Conservation (phyloP, 2,113 vertebrate species). For the Rhynchopsitta pachyrhyncha region DNA sequence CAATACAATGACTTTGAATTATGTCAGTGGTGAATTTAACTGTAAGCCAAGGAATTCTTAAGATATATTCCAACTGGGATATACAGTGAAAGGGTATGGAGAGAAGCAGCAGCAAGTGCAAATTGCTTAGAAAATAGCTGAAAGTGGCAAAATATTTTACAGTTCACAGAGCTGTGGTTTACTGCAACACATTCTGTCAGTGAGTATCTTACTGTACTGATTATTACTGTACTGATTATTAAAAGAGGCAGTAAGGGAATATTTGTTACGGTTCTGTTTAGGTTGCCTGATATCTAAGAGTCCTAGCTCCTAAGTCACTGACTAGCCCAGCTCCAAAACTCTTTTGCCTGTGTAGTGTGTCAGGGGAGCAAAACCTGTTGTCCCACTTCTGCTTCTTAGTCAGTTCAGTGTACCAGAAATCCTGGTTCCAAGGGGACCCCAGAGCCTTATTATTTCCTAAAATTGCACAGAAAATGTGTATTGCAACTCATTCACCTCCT, state of each 20-base stretch:
- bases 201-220: neutral
- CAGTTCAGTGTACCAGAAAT: neutral
- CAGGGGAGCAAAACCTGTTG: neutral
- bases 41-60: neutral
- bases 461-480: neutral
- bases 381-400: neutral
- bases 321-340: neutral
- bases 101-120: neutral
- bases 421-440: neutral
- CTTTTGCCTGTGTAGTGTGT: neutral
- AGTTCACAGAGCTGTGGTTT: neutral
- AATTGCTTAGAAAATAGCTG: neutral
- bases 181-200: neutral
- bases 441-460: neutral
- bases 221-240: neutral
- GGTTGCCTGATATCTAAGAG: neutral
- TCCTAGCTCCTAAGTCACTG: neutral
- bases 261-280: neutral
- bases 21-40: neutral
- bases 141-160: neutral
- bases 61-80: neutral
- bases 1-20: neutral
- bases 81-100: neutral
- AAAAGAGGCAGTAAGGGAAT: neutral
- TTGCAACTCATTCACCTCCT: neutral